Evolutionary conservation across 2,113 vertebrate genomes (phyloP).

Genomic region (Chinchilla lanigera): DNA sequence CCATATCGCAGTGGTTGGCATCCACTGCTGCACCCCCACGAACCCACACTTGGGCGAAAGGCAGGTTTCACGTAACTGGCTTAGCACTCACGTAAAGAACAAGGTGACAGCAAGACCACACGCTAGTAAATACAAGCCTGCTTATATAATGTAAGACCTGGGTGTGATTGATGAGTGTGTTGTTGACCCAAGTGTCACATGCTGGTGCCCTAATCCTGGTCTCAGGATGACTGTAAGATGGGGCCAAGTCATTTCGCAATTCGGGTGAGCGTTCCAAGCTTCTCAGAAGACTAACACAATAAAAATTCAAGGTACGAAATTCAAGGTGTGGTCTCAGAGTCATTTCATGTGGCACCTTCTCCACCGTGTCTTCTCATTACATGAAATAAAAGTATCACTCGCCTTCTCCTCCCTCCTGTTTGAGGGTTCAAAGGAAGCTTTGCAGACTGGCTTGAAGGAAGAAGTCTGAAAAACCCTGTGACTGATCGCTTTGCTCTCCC

Average conservation of each 20-base stretch:
- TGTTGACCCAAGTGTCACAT: conserved; percentile 70
- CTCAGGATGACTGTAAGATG: conserved; percentile 72
- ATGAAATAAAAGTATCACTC: background rate
- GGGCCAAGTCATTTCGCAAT: conserved; percentile 79
- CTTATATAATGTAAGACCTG: conserved; percentile 28
- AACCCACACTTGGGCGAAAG: background rate
- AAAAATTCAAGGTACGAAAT: conserved; percentile 80
- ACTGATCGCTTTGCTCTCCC: rapidly evolving
- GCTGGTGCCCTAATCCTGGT: conserved; percentile 65
- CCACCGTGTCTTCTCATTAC: background rate
- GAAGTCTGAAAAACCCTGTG: background rate
- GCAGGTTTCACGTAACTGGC: background rate
- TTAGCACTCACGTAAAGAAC: background rate
- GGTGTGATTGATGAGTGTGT: background rate
- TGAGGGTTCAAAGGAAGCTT: background rate
- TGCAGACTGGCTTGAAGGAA: background rate
- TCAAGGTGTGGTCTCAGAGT: conserved; percentile 70
- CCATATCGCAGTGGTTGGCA: background rate
- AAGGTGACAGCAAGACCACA: conserved; percentile 36
- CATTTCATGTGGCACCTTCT: conserved; percentile 53
- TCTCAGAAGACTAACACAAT: conserved; percentile 78
- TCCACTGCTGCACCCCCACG: background rate
- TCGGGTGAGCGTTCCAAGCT: conserved; percentile 68
- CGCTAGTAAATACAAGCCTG: background rate
- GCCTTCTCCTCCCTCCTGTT: background rate